Base-by-base conservation (phyloP, 2,113 vertebrate species). In the Lepisosteus oculatus region DNA sequence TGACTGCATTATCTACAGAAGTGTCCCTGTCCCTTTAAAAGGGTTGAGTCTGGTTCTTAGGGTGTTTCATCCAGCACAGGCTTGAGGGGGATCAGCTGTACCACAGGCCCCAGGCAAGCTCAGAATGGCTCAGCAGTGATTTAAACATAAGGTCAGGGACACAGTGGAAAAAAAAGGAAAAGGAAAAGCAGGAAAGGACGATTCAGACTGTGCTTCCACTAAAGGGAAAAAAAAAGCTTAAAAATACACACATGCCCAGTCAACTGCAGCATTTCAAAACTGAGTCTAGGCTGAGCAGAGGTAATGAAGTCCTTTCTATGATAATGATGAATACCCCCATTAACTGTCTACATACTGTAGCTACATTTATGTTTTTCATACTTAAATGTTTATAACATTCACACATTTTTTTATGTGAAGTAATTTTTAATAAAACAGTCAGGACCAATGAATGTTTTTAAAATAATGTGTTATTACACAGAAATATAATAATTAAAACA, bases 71-170 rank as follows among this genome's bases (percentile, higher is more conserved):
- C 42, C 62, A 65, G 29, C 17, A 9, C 9, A 11, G 9, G 42
- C 62, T 65, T 43, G 17, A 29, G 42, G 17, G 62, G 12, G 57
- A 59, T 65, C 42, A 43, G 42, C 42, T 65, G 62, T 65, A 65
- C 62, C 62, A 5, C 8, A 11, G 29, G n/a, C 62, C 42, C 29
- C 62, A 65, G 29, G 62, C 62, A 43, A 65, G 62, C 62, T 65
- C 42, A 65, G 62, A 42, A 41, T 9, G 12, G 62, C 62, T 65
- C 62, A 65, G 17, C 6, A 5, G 17, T 17, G 62, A 29, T 65
- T 65, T 42, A 65, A 29, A 43, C 11, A 41, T 65, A 42, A 65
- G 62, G 62, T 65, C 62, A 65, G 42, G 11, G 62, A 65, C 62
- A 65, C 62, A 65, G n/a, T 65, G 47, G 47, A 9, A 9, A 51